Percentiles rank a stretch among this genome's conserved stretches.
These are phyloP conservation scores for Acanthoscelides obtectus DNA, from an alignment of 2,888 invertebrate species.

Conservation along the genomic window DNA sequence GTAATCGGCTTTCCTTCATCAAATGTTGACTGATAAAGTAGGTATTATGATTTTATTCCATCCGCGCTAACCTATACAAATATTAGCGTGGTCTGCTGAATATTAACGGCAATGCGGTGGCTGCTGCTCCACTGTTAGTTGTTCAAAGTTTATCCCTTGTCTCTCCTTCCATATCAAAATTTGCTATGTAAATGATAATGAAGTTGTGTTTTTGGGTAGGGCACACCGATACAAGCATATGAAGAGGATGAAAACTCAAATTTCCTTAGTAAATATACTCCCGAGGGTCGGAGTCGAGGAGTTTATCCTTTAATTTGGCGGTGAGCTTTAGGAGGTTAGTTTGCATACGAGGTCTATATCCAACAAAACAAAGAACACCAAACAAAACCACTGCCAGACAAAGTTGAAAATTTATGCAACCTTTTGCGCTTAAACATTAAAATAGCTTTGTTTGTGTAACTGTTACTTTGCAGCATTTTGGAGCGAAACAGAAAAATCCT, in stretches of 20 bases:
- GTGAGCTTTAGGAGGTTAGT: too few species aligned
- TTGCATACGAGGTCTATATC: too few species aligned
- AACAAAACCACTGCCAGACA: too few species aligned
- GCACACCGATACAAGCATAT: background rate
- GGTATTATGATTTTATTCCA: background rate
- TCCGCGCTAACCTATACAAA: background rate
- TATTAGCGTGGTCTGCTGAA: background rate
- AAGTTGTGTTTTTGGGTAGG: background rate
- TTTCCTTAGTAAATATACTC: background rate
- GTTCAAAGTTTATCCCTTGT: background rate
- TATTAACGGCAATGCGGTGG: background rate
- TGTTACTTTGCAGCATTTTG: too few species aligned
- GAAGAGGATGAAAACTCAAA: background rate
- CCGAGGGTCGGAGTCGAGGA: background rate
- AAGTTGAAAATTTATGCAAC: too few species aligned
- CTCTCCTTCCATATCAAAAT: background rate
- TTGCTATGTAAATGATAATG: background rate
- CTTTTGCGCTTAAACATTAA: too few species aligned
- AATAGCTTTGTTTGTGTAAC: too few species aligned
- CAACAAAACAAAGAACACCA: too few species aligned
- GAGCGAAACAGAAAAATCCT: too few species aligned
- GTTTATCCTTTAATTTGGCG: background rate
- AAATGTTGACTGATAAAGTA: background rate
- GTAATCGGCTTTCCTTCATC: background rate
- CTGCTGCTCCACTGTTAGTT: background rate